Conservation (phyloP, 1,140 invertebrate species). For the Globodera rostochiensis region DNA sequence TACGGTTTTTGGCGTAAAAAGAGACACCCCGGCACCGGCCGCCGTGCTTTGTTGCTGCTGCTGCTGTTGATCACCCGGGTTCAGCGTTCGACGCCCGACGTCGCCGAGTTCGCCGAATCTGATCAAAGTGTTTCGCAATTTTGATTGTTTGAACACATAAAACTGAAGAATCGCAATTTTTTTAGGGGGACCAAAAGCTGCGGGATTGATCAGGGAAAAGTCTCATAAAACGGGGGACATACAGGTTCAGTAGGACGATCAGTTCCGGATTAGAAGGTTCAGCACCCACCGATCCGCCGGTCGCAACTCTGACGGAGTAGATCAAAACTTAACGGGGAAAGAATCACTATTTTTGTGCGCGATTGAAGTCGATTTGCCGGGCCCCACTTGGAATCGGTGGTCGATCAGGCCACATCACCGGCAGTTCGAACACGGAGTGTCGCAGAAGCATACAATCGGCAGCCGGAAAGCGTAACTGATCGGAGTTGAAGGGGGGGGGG, state of each 20-base stretch:
- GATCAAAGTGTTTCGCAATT: not conserved
- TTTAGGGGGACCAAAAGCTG: not conserved
- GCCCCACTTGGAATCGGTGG: conserved; percentile 45
- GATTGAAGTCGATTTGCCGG: not conserved
- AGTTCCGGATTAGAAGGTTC: not conserved
- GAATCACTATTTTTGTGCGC: not conserved
- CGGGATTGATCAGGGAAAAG: not conserved
- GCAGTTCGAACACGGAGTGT: conserved; percentile 50
- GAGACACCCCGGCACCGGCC: not conserved
- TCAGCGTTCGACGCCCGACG: conserved; percentile 35
- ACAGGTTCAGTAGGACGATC: conserved; percentile 42
- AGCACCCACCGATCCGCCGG: conserved; percentile 23
- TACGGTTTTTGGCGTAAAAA: conserved; percentile 20
- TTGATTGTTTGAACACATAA: not conserved
- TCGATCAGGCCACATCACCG: conserved; percentile 51
- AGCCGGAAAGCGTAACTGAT: conserved; percentile 41
- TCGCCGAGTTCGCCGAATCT: conserved; percentile 44
- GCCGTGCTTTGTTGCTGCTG: not conserved
- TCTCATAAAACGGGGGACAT: not conserved
- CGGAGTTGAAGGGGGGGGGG: not conserved
- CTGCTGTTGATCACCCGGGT: not conserved
- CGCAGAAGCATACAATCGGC: conserved; percentile 38
- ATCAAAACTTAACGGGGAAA: conserved; percentile 42
- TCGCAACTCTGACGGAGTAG: conserved; percentile 43
- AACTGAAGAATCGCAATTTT: not conserved